phyloP scores from a whole-genome alignment of 2,113 vertebrate genomes.

The Shinisaurus crocodilurus region DNA sequence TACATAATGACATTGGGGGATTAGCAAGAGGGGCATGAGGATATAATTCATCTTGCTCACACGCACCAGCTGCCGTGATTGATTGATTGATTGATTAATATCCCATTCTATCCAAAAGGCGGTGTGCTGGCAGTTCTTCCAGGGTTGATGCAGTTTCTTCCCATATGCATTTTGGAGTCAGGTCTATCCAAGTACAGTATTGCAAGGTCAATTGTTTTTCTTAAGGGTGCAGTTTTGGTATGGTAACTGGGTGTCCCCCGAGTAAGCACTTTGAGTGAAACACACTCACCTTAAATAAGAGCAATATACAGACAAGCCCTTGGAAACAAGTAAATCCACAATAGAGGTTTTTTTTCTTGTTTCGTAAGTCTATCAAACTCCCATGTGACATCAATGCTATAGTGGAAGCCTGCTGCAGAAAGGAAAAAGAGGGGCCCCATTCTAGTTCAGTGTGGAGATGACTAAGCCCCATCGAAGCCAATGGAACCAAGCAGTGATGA shows the following conservation, averaged over 20 bases:
- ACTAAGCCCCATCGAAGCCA: neutral
- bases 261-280: neutral
- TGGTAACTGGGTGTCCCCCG: neutral
- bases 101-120: too few relatives aligned
- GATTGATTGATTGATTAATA: too few relatives aligned
- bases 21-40: too few relatives aligned
- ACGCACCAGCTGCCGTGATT: too few relatives aligned
- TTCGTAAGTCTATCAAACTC: neutral
- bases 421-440: neutral
- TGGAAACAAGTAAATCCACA: neutral
- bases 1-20: too few relatives aligned
- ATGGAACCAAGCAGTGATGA: neutral
- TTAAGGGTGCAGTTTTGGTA: neutral
- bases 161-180: too few relatives aligned
- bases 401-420: neutral
- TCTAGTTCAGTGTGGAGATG: neutral
- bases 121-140: too few relatives aligned
- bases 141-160: too few relatives aligned
- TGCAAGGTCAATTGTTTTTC: neutral
- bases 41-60: too few relatives aligned
- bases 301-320: neutral
- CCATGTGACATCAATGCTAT: neutral
- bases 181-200: neutral
- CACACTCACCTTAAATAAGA: neutral
- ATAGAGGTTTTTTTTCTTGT: too few relatives aligned